phyloP scores from a whole-genome alignment of 2,888 invertebrate genomes.

The Encarsia formosa region DNA sequence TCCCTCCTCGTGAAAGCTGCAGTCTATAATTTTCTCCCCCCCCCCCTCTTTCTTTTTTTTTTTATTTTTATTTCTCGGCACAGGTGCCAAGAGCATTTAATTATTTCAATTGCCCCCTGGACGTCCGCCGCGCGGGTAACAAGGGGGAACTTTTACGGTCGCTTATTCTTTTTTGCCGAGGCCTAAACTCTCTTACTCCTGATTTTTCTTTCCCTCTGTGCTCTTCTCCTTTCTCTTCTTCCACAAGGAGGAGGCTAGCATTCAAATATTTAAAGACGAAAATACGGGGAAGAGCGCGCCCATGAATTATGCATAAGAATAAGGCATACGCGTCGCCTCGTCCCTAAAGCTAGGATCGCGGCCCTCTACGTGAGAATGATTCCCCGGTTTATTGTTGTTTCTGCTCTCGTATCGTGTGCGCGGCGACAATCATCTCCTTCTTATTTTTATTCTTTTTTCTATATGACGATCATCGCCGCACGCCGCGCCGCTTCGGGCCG shows the following conservation, averaged over 20 bases:
- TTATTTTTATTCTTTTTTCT: no score
- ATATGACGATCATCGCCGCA: no score
- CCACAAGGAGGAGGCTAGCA: slow-evolving; percentile 34
- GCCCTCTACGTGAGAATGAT: slow-evolving; percentile 27
- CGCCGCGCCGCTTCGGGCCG: no score
- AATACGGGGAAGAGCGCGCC: slow-evolving; percentile 44
- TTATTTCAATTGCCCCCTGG: slow-evolving; percentile 17
- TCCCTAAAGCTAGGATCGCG: no score
- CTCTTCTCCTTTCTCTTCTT: slow-evolving; percentile 7
- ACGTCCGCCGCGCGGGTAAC: no score
- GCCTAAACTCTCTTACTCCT: slow-evolving; percentile 34
- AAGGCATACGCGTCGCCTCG: no score
- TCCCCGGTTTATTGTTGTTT: slow-evolving; percentile 25
- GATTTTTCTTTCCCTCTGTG: not conserved
- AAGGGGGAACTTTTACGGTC: no score
- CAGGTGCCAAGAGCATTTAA: no score
- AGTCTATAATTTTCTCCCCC: no score
- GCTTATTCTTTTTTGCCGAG: slow-evolving; percentile 40
- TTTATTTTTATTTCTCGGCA: no score
- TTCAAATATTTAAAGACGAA: slow-evolving; percentile 51
- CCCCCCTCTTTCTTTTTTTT: no score
- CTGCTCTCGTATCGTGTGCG: slow-evolving; percentile 15
- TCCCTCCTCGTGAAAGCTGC: no score
- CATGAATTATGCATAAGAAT: slow-evolving; percentile 49
- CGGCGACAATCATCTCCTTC: slow-evolving; percentile 8